Percentiles rank a stretch among this genome's conserved stretches.
Evolutionary conservation across 2,797 vertebrate species (phyloP).

Genomic region (Myotis myotis): DNA sequence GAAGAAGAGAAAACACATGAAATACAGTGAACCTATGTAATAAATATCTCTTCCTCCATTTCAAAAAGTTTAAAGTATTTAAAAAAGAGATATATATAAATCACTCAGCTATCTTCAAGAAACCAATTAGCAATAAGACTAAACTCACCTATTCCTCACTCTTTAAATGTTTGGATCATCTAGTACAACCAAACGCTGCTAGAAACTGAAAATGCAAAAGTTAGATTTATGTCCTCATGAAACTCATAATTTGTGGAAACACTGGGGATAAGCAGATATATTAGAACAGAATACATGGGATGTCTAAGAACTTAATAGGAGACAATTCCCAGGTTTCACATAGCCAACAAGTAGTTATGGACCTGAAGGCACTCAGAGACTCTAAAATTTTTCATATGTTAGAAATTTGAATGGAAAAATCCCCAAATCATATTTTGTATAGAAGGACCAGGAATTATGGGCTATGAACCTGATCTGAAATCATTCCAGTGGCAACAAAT

Average conservation of each 20-base stretch:
- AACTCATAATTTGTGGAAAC: neutral
- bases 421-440: neutral
- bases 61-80: neutral
- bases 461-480: neutral
- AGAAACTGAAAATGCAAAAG: neutral
- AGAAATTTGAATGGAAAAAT: neutral
- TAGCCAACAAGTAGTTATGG: neutral
- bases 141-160: neutral
- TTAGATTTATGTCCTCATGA: neutral
- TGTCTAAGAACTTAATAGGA: neutral
- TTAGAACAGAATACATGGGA: neutral
- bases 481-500: neutral
- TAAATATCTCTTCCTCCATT: neutral
- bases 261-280: neutral
- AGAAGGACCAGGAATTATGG: neutral
- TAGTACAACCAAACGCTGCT: neutral
- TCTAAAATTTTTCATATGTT: neutral
- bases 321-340: neutral
- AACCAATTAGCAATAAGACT: neutral
- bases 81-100: neutral
- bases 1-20: neutral
- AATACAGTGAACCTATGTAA: neutral
- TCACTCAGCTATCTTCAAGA: neutral
- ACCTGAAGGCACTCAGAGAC: neutral
- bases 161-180: neutral